phyloP scores from a whole-genome alignment of 2,797 vertebrate genomes.

The Rhincodon typus region DNA sequence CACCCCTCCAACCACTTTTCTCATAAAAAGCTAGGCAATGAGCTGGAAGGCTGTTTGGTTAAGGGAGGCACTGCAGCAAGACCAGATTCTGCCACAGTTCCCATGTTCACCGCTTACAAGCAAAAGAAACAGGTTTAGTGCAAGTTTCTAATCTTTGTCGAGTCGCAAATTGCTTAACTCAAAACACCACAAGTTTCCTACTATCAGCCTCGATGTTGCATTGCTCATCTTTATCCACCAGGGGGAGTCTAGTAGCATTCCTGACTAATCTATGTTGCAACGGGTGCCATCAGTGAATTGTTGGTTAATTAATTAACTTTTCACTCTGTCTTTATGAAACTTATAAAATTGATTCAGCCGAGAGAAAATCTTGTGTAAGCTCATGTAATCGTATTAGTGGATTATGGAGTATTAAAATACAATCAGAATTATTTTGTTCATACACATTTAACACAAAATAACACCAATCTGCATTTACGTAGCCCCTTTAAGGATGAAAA shows the following conservation, averaged over 20 bases:
- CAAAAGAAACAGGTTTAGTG: neutral
- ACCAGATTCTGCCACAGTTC: neutral
- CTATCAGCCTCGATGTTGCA: neutral
- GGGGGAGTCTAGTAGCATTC: neutral
- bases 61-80: neutral
- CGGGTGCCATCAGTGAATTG: neutral
- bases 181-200: neutral
- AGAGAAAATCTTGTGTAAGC: neutral
- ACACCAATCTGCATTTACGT: neutral
- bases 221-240: neutral
- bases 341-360: neutral
- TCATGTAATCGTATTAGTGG: neutral
- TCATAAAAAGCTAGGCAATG: neutral
- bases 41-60: neutral
- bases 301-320: neutral
- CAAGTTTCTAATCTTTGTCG: neutral
- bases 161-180: neutral
- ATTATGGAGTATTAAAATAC: neutral
- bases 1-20: neutral
- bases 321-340: neutral
- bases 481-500: neutral
- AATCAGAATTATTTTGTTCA: neutral
- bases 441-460: neutral
- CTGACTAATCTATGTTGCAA: neutral
- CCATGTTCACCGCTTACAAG: neutral